A percentile compares a stretch with the other conserved stretches of the same genome.
phyloP scores from a whole-genome alignment of 2,888 invertebrate species.

The Iselma pallidipennis region DNA sequence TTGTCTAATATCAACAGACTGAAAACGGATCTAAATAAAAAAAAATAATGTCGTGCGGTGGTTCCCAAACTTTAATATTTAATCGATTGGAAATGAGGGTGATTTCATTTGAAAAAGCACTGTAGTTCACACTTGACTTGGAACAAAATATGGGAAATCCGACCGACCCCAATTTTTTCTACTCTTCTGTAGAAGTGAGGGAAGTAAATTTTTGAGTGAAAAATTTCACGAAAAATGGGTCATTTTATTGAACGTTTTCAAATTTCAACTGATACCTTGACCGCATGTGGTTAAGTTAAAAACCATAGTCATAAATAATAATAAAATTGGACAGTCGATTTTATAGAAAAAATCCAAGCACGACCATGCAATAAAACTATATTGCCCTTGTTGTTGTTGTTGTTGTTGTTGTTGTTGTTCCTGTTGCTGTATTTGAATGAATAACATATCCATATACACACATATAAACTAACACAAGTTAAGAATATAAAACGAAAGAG shows the following conservation, averaged over 20 bases:
- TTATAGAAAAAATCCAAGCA: constrained; percentile 29
- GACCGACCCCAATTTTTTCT: constrained; percentile 5
- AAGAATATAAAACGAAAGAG: constrained; percentile 24
- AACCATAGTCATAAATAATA: constrained; percentile 39
- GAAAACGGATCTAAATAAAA: constrained; percentile 16
- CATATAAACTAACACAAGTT: too few relatives aligned
- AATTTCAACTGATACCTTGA: constrained; percentile 28
- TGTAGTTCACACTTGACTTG: constrained; percentile 25
- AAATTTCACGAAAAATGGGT: constrained; percentile 26
- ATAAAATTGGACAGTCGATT: constrained; percentile 37
- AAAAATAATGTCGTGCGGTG: constrained; percentile 3
- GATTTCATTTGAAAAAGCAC: constrained; percentile 16
- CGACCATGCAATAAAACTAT: constrained; percentile 24
- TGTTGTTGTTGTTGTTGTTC: background rate
- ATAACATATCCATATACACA: background rate
- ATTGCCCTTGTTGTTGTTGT: constrained; percentile 5
- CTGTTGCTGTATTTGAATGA: constrained; percentile 5
- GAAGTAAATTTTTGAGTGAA: background rate
- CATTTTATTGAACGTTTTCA: constrained; percentile 19
- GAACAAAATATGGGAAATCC: constrained; percentile 15
- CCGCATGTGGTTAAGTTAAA: constrained; percentile 37
- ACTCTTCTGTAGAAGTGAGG: background rate
- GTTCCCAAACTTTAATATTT: constrained; percentile 22
- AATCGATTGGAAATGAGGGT: constrained; percentile 26
- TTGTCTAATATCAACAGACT: constrained; percentile 24